Evolutionary conservation across 2,113 vertebrate genomes (phyloP), one percentile per base, ranked within the genome.

Genomic region (Eptesicus fuscus): DNA sequence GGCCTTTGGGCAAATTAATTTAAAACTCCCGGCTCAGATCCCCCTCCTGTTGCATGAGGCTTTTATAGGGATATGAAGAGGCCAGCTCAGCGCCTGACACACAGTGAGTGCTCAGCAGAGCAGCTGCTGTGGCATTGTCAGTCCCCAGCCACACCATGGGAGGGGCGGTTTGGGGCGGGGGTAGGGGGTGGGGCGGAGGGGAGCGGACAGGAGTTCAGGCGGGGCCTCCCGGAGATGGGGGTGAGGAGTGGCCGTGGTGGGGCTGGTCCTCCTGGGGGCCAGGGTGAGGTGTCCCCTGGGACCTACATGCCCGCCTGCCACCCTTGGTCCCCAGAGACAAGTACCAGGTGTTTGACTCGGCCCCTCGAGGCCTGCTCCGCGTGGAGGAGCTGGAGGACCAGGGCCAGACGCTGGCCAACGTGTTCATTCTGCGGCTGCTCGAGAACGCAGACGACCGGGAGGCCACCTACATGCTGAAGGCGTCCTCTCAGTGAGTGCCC

Each of bases 331-430:
- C 32, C 95, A 99, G 99, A 76, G 99, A 99, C 95, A 99, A 99
- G 97, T 99, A 99, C 97, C 99, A 99, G 97, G 99, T 99, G 76
- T 98, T 99, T 59, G 99, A 99, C 97, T 99, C 99, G 0, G 99
- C 99, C 84, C 98, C 98, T 0, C 98, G 99, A 30, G 99, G 99
- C 14, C 99, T 99, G 97, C 98, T 99, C 93, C 98, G 99, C 0
- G 99, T 99, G 5, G 99, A 99, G 96, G 99, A 99, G 73, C 97
- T 99, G 86, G 99, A 99, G 91, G 99, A 99, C 97, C 99, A 99
- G 95, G 99, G 99, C 4, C 99, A 99, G 98, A 98, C 99, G 5
- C 97, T 99, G 96, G 99, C 99, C 84, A 99, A 98, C 0, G 99
- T 99, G 88, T 99, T 99, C 96, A 99, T 99, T 96, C 97, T 99